phyloP scores from a whole-genome alignment of 2,113 vertebrate genomes.

The Halichoeres trimaculatus region DNA sequence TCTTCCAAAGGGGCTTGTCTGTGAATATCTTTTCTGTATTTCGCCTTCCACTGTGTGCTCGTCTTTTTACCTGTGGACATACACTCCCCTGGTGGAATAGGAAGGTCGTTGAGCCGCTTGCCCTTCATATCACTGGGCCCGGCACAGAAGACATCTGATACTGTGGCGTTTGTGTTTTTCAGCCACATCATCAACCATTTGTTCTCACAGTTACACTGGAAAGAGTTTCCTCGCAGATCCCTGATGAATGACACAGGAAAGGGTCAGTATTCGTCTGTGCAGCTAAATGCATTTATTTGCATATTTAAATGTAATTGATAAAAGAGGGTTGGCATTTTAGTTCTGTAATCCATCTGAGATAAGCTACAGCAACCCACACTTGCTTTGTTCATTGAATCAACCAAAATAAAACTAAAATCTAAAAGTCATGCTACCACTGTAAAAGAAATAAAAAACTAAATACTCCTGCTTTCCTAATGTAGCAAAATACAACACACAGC shows the following conservation, averaged over 20 bases:
- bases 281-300: neutral
- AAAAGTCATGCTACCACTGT: neutral
- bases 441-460: neutral
- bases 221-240: slow-evolving; percentile 95
- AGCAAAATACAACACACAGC: slow-evolving; percentile 29
- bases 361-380: too few relatives aligned
- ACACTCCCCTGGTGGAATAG: slow-evolving; percentile 90
- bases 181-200: slow-evolving; percentile 98
- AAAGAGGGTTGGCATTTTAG: neutral
- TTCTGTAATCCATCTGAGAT: neutral
- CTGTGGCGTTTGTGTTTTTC: slow-evolving; percentile 97
- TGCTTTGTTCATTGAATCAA: too few relatives aligned
- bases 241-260: slow-evolving; percentile 71
- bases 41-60: neutral
- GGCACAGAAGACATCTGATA: slow-evolving; percentile 92
- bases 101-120: slow-evolving; percentile 92
- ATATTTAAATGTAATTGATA: neutral
- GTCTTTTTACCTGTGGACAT: slow-evolving; percentile 90
- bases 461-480: slow-evolving; percentile 9
- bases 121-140: slow-evolving; percentile 92
- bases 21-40: neutral
- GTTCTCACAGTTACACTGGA: slow-evolving; percentile 96
- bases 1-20: neutral
- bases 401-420: too few relatives aligned
- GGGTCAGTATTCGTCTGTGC: neutral